Base-by-base conservation (phyloP, 1,140 invertebrate genomes). In the Cataglyphis hispanica region DNA sequence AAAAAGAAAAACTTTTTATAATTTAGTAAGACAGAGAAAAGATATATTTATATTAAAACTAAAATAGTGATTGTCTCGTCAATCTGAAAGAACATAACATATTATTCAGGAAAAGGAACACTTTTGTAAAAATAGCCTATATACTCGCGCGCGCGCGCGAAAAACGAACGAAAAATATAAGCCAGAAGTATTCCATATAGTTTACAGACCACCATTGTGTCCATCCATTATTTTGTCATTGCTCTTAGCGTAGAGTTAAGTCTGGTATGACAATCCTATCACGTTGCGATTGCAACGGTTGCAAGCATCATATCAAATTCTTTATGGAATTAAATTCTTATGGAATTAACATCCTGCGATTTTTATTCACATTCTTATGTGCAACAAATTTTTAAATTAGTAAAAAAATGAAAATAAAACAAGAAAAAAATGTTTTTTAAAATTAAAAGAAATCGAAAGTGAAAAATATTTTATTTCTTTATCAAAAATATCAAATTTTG, bases 141-240 rank as follows among this genome's bases (percentile, higher is more conserved):
- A 1, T 19, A 10, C 1, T 3, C n/a, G n/a, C n/a, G n/a, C n/a
- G n/a, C n/a, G n/a, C n/a, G n/a, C n/a, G n/a, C 6, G 25, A 76
- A 61, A 72, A n/a, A 11, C 69, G 16, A 56, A 56, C n/a, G 27
- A 63, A 40, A 63, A 27, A 60, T 37, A 34, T 40, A 13, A 43
- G 34, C 10, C 56, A 60, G 8, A 16, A 0, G 25, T 40, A 22
- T 56, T 13, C 7, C 22, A 22, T n/a, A n/a, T 16, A 27, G 74
- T 76, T 76, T 37, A 43, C 37, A 63, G 74, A 76, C 74, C 72
- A 56, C 72, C 56, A 22, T 76, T 76, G 25, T 25, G 37, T 19
- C 56, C 16, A 19, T 63, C 56, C 37, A 40, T 76, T 60, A 76
- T 34, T 76, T 76, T 25, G 56, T 76, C 74, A 37, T 63, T 76